Evolutionary conservation across 2,797 vertebrate species (phyloP), one percentile per base, ranked within the genome.

Genomic region (Pipistrellus pygmaeus): DNA sequence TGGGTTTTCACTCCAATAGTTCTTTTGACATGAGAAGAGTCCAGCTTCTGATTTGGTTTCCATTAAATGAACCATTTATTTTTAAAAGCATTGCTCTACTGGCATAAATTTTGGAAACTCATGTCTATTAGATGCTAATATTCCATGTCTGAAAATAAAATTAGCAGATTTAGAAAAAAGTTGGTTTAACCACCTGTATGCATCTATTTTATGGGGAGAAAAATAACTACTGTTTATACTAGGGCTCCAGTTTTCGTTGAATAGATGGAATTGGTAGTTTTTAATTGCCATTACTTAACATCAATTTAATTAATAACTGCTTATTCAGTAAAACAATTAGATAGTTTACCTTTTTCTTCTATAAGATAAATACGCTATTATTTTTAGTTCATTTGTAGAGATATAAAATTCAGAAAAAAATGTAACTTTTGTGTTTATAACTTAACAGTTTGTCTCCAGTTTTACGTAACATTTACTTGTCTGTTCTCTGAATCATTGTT

Each of bases 41-140:
- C 9, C 1, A 14, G 13, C 48, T 93, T 93, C n/a, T 82, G 0
- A 48, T 75, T 75, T 90, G 64, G 15, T 20, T 94, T 57, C 90
- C 78, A 71, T 94, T 96, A 20, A 96, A 96, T 83, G 23, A 15
- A 92, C 1, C 0, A 27, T 25, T 97, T 96, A 53, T 93, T 97
- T 98, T 68, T 48, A 87, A 97, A 96, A 88, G 77, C n/a, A 81
- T 96, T 93, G 57, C 8, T 84, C 2, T 83, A 90, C 53, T 46
- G 25, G 35, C 46, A 86, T 82, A 80, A 85, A 21, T 77, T 78
- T 73, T 93, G 44, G 89, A 92, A 82, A 88, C 1, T 6, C 64
- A 21, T 93, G 18, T 27, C 53, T 72, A 4, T 85, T 87, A 88
- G 38, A 38, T 95, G 83, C 1, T 76, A 12, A 12, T 77, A 93